Evolutionary conservation across 2,113 vertebrate genomes (phyloP).

Genomic region (Corythaixoides concolor): DNA sequence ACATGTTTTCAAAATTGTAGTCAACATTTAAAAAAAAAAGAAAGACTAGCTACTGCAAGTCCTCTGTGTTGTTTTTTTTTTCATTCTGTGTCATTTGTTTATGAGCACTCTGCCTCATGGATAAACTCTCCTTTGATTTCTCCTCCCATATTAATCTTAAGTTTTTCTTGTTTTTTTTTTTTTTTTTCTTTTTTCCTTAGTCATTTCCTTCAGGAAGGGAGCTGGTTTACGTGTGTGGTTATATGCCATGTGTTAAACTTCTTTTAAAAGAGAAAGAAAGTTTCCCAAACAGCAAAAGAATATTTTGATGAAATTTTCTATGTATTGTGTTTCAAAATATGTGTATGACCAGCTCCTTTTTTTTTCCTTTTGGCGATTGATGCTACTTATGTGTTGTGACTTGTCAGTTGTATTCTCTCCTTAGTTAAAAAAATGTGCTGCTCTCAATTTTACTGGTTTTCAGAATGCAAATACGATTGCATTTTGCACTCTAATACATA

Average conservation of each 20-base stretch:
- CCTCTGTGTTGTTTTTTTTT: neutral
- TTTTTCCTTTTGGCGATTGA: neutral
- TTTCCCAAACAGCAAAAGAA: neutral
- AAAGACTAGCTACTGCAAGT: neutral
- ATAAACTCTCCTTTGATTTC: neutral
- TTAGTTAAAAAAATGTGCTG: neutral
- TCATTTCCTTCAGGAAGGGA: neutral
- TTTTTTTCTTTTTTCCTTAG: neutral
- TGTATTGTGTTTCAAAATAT: neutral
- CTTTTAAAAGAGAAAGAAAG: neutral
- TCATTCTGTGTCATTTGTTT: neutral
- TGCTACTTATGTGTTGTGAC: neutral
- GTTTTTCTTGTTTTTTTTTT: neutral
- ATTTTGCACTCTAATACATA: neutral
- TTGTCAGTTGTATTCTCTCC: neutral
- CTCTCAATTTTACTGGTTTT: neutral
- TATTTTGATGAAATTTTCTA: neutral
- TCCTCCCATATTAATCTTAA: neutral
- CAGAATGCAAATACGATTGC: fast-evolving
- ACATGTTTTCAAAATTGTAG: neutral
- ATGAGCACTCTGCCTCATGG: neutral
- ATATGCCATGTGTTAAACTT: neutral
- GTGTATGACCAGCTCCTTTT: neutral
- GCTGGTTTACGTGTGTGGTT: neutral
- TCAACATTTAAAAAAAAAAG: neutral